Conservation (phyloP, 2,888 invertebrate genomes). For the Nineta flava region DNA sequence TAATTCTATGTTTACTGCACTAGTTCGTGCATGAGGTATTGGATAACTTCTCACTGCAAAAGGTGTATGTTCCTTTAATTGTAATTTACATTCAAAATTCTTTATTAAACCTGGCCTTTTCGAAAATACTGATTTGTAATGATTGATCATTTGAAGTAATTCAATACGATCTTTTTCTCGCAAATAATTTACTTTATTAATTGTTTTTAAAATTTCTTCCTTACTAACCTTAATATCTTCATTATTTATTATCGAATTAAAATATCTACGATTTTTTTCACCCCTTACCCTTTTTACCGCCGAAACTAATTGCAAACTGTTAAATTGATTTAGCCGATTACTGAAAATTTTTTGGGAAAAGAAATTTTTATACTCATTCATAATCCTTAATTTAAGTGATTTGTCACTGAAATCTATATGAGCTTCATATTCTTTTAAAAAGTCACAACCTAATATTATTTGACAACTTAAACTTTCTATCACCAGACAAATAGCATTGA, state of each 20-base stretch:
- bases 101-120: background rate
- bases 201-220: background rate
- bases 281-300: background rate
- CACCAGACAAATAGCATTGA: background rate
- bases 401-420: background rate
- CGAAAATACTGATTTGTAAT: background rate
- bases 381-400: background rate
- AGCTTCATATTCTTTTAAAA: background rate
- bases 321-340: background rate
- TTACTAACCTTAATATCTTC: background rate
- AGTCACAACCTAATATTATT: background rate
- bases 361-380: background rate
- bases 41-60: constrained; percentile 4
- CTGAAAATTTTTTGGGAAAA: background rate
- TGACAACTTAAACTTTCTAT: background rate
- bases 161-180: background rate
- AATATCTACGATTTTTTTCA: background rate
- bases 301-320: background rate
- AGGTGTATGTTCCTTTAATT: background rate
- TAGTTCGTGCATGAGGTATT: constrained; percentile 3
- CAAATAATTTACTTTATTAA: background rate
- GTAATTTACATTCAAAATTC: background rate
- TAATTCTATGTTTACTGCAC: constrained; percentile 5
- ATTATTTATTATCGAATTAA: background rate
- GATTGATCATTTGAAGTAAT: background rate